Evolutionary conservation across 2,113 vertebrate species (phyloP).

Genomic region (Xenopus tropicalis): UCB_Xtro_10.0 CM004447.2:8710001-8710500

Average conservation of each 20-base stretch:
- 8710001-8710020: constrained; percentile 53
- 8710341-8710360: constrained; percentile 43
- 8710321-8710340: constrained; percentile 51
- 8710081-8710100: constrained; percentile 47
- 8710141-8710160: constrained; percentile 58
- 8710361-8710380: constrained; percentile 48
- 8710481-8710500: too few relatives aligned
- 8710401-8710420: neutral
- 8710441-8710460: too few relatives aligned
- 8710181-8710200: constrained; percentile 25
- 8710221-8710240: constrained; percentile 38
- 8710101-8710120: constrained; percentile 61
- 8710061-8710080: constrained; percentile 55
- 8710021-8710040: constrained; percentile 56
- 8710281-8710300: constrained; percentile 49
- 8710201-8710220: constrained; percentile 29
- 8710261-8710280: constrained; percentile 50
- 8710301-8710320: constrained; percentile 49
- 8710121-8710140: constrained; percentile 52
- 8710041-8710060: constrained; percentile 51
- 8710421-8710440: neutral
- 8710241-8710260: neutral
- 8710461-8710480: too few relatives aligned
- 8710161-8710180: constrained; percentile 46
- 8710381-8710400: constrained; percentile 55